These are phyloP conservation scores for Danio aesculapii DNA, from an alignment of 2,797 vertebrate species.

Conservation along the genomic window DNA sequence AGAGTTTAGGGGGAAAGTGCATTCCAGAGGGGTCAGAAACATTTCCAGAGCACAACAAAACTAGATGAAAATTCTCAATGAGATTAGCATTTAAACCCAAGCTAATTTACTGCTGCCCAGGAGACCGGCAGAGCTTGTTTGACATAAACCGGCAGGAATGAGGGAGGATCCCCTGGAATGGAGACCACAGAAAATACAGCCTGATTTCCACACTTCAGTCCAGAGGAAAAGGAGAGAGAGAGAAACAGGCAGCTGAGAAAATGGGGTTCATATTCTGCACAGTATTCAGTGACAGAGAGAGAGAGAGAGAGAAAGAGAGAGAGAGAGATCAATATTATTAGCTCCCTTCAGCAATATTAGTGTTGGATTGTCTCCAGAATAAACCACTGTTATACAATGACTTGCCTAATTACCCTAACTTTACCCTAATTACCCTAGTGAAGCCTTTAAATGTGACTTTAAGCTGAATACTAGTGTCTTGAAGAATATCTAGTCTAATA, in stretches of 20 bases:
- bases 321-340: no score
- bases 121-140: constrained; percentile 45
- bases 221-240: constrained; percentile 9
- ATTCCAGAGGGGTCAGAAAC: constrained; percentile 30
- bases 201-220: constrained; percentile 44
- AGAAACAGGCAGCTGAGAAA: constrained; percentile 32
- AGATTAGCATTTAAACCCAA: constrained; percentile 18
- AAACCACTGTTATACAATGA: no score
- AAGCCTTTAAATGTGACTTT: no score
- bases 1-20: not conserved
- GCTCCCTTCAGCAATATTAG: no score
- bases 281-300: not conserved
- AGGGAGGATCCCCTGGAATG: constrained; percentile 58
- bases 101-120: constrained; percentile 40
- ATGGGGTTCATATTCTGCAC: constrained; percentile 27
- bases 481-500: no score
- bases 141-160: constrained; percentile 52
- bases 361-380: no score
- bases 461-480: no score
- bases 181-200: constrained; percentile 48
- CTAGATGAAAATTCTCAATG: constrained; percentile 28
- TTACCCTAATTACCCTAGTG: no score
- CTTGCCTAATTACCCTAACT: no score
- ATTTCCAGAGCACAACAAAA: constrained; percentile 24
- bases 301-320: no score